Percentiles rank a stretch among this genome's conserved stretches.
phyloP scores from a whole-genome alignment of 2,113 vertebrate species.

The Ariopsis seemanni region DNA sequence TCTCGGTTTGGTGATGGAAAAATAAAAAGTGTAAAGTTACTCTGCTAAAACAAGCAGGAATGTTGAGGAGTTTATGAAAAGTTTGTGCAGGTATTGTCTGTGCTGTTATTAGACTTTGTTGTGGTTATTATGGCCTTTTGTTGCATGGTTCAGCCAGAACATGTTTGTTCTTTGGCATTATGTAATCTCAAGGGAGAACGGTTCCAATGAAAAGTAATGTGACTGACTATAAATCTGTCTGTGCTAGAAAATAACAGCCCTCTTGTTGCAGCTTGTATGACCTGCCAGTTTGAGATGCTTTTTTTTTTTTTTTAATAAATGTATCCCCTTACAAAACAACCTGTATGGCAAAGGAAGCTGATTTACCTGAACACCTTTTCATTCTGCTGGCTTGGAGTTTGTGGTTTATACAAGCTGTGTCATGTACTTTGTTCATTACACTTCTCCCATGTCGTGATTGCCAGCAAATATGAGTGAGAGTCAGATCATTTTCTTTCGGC shows the following conservation, averaged over 20 bases:
- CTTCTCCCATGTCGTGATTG: background rate
- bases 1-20: background rate
- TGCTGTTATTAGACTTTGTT: background rate
- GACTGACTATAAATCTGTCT: background rate
- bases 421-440: background rate
- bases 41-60: background rate
- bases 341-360: background rate
- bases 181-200: background rate
- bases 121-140: background rate
- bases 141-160: background rate
- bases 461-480: no score
- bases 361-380: background rate
- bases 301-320: background rate
- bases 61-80: background rate
- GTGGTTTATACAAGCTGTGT: background rate
- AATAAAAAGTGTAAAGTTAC: background rate
- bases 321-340: background rate
- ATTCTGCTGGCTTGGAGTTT: background rate
- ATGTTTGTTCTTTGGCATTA: background rate
- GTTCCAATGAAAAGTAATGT: background rate
- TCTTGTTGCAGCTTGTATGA: conserved; percentile 13
- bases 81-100: background rate
- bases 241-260: background rate
- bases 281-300: background rate
- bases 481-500: no score